These are phyloP conservation scores for Cynodonichthys magdalenae DNA, from an alignment of 2,797 vertebrate species.

Conservation along the genomic window DNA sequence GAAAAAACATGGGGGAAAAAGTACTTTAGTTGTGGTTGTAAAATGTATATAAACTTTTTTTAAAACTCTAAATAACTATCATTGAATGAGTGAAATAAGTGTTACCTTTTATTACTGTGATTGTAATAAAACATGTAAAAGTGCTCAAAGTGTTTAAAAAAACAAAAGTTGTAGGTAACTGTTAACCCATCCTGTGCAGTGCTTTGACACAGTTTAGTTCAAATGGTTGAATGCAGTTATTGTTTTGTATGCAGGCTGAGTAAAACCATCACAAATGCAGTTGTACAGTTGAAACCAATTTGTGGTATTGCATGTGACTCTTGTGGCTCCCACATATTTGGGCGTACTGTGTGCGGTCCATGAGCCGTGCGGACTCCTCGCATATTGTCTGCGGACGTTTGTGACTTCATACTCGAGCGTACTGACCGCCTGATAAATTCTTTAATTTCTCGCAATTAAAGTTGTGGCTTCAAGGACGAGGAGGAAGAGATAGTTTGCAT, in stretches of 20 bases:
- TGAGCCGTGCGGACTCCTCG: too few relatives aligned
- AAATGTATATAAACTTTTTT: conserved; percentile 11
- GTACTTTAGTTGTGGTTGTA: background rate
- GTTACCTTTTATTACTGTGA: conserved; percentile 9
- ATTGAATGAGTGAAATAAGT: background rate
- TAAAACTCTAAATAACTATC: background rate
- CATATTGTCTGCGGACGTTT: too few relatives aligned
- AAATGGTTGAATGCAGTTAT: conserved; percentile 17
- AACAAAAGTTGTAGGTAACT: conserved; percentile 1
- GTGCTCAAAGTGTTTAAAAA: background rate
- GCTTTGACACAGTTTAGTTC: background rate
- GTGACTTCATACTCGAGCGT: too few relatives aligned
- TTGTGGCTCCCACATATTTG: too few relatives aligned
- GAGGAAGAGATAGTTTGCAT: too few relatives aligned
- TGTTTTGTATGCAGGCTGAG: conserved; percentile 8
- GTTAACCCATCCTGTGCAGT: background rate
- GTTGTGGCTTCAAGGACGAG: too few relatives aligned
- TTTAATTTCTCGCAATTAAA: too few relatives aligned
- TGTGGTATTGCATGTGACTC: conserved; percentile 23
- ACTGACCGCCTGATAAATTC: too few relatives aligned
- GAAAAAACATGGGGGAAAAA: background rate
- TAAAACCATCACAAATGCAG: conserved; percentile 8
- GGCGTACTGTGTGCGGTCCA: too few relatives aligned
- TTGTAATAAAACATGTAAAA: conserved; percentile 1
- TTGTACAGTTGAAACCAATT: conserved; percentile 29